A percentile compares a stretch with the other conserved stretches of the same genome.
phyloP scores from a whole-genome alignment of 2,888 invertebrate genomes.

The Parapristionchus giblindavisi region DNA sequence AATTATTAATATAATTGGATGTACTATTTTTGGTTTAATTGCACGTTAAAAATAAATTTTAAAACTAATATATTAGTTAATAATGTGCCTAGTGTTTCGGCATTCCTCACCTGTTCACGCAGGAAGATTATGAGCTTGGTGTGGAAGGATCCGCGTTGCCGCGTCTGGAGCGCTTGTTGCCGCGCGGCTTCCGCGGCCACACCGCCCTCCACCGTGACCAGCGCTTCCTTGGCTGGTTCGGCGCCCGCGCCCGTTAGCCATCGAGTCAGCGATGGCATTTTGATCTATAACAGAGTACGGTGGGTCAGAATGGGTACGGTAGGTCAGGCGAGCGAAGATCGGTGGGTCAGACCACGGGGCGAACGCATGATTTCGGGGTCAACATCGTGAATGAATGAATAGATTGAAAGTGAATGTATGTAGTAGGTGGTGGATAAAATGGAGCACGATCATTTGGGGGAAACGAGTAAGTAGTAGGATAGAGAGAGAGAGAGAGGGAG shows the following conservation, averaged over 20 bases:
- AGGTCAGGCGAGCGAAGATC: background rate
- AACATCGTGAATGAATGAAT: background rate
- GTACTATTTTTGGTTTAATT: too few species aligned
- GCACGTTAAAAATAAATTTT: too few species aligned
- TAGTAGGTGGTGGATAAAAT: background rate
- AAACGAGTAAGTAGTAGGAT: background rate
- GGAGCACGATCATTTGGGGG: background rate
- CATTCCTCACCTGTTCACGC: too few species aligned
- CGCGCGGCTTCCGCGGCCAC: background rate
- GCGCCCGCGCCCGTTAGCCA: constrained; percentile 10
- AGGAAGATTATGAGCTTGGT: too few species aligned
- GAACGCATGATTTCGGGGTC: background rate
- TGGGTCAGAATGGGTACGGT: background rate
- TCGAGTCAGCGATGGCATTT: constrained; percentile 23
- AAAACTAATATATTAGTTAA: too few species aligned
- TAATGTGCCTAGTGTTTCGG: too few species aligned
- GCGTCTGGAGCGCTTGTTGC: background rate
- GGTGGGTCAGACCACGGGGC: background rate
- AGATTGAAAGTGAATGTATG: background rate
- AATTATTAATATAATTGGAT: too few species aligned
- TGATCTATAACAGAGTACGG: background rate
- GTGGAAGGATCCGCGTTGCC: too few species aligned
- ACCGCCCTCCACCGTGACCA: background rate
- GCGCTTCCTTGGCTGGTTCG: constrained; percentile 10
- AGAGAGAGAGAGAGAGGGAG: too few species aligned